Evolutionary conservation across 2,113 vertebrate species (phyloP).

Genomic region (Bos taurus): DNA sequence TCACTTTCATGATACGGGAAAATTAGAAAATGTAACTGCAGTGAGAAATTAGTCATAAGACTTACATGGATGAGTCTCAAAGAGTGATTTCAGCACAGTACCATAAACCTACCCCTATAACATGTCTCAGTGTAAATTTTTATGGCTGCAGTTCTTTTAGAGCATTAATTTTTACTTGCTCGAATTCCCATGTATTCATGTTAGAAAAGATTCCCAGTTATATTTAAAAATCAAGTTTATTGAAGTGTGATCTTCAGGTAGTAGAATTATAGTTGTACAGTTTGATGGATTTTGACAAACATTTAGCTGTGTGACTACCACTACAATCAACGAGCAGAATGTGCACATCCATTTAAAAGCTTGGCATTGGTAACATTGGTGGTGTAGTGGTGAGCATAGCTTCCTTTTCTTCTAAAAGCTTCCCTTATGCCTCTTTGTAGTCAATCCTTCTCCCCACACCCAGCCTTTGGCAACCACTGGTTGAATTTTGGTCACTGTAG

Average conservation of each 20-base stretch:
- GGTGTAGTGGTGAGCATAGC: slow-evolving; percentile 85
- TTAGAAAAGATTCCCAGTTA: not conserved
- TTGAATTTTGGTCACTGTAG: not conserved
- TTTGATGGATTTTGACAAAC: not conserved
- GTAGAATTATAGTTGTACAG: not conserved
- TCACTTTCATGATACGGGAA: not conserved
- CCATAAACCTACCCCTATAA: not conserved
- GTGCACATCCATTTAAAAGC: rapidly evolving
- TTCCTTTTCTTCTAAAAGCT: slow-evolving; percentile 73
- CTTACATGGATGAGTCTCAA: no score
- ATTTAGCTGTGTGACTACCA: rapidly evolving
- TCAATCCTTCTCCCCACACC: rapidly evolving
- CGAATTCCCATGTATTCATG: not conserved
- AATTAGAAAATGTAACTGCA: not conserved
- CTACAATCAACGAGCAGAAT: rapidly evolving
- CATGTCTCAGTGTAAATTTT: not conserved
- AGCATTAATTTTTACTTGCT: not conserved
- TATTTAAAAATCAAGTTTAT: not conserved
- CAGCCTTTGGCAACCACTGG: not conserved
- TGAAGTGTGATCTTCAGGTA: not conserved
- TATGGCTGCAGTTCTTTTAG: not conserved
- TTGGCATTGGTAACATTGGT: slow-evolving; percentile 60
- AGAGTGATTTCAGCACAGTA: not conserved
- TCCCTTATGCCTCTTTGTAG: not conserved
- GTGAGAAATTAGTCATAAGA: not conserved